Evolutionary conservation across 1,140 invertebrate genomes (phyloP).

Genomic region (Venturia canescens): DNA sequence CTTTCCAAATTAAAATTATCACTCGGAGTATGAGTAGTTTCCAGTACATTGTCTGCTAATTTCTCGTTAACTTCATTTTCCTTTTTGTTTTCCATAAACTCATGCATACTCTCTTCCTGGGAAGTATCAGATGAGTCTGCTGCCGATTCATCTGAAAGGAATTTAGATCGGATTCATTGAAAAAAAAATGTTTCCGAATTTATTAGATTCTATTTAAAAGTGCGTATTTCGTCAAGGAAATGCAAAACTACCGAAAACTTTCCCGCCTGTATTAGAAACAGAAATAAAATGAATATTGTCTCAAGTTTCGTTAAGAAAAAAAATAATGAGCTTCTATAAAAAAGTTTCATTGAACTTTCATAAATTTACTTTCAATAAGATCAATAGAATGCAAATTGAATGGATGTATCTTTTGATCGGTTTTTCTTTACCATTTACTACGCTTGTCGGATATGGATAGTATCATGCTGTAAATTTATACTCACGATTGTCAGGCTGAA

Average conservation of each 20-base stretch:
- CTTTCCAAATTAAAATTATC: neutral
- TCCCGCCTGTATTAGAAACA: too few species aligned
- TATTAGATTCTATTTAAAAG: too few species aligned
- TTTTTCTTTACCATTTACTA: neutral
- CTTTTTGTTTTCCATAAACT: neutral
- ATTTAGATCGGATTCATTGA: too few species aligned
- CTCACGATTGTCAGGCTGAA: constrained; percentile 58
- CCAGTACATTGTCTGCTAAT: neutral
- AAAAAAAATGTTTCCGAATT: too few species aligned
- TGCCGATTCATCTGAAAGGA: neutral
- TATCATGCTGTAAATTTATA: neutral
- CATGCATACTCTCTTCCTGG: neutral
- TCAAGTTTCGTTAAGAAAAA: too few species aligned
- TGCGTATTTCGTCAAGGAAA: too few species aligned
- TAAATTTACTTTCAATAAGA: too few species aligned
- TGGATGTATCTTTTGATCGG: neutral
- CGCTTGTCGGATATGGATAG: neutral
- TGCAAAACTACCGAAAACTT: too few species aligned
- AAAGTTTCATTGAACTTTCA: too few species aligned
- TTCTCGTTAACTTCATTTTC: neutral
- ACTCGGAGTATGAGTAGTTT: neutral
- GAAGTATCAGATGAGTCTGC: neutral
- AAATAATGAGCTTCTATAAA: too few species aligned
- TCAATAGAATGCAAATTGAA: neutral
- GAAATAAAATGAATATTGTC: too few species aligned